Base-by-base conservation (phyloP, 2,888 invertebrate genomes). In the Geophilus truncorum region DNA sequence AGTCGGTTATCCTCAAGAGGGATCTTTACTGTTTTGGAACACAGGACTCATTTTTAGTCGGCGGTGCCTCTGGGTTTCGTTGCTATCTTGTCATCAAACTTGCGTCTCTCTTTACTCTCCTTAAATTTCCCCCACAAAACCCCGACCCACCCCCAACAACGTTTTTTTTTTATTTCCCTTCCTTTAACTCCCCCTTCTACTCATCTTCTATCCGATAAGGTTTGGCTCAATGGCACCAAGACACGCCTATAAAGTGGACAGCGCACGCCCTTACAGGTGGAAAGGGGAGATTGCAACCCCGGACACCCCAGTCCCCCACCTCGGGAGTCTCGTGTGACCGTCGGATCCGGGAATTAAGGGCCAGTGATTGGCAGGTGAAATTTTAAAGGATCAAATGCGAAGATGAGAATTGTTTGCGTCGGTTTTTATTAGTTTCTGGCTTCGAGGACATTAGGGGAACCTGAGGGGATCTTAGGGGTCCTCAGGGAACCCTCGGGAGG, bases 1-100 rank as follows among this genome's bases (percentile, higher is more conserved):
- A 62, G 62, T 62, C 62, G 62, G 62, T 62, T 62, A 62, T 62
- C 62, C 62, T 62, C 62, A 62, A 62, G 62, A 62, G 62, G 62
- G 25, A 62, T 62, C 62, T 62, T 62, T 62, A 62, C 62, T 62
- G 62, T 62, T 62, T 57, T 62, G 62, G 62, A 62, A 62, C 62
- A 62, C 62, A 25, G 10, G 62, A 62, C 62, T 62, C 62, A 62
- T 62, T 62, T 62, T 62, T 62, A 62, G 62, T 57, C 15, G 62
- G 62, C 62, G 62, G 62, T 62, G 62, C 62, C 62, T 62, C 62
- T 62, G 62, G 62, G 62, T 62, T 62, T 62, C 62, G 62, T 62
- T 62, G 25, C 62, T 62, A 62, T 62, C 62, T 62, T 62, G 62
- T 62, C 62, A 62, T 62, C 62, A 45, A 45, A 45, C 45, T 45